Conservation (phyloP, 1,140 invertebrate species). For the Goniozus legneri region DNA sequence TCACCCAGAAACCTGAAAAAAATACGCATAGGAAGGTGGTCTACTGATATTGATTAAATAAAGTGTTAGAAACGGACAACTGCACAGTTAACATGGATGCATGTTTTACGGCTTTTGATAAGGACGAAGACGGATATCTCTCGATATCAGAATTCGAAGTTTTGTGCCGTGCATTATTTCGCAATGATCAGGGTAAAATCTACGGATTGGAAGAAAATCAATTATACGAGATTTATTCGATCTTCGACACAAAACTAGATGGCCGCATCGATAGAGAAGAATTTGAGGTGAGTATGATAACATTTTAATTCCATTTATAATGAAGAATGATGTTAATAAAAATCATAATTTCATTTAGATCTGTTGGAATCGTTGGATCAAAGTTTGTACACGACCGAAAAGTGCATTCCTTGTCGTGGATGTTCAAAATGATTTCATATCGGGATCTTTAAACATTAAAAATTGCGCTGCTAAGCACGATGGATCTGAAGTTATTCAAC, state of each 20-base stretch:
- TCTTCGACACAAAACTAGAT: conserved; percentile 77
- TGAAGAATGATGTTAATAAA: background rate
- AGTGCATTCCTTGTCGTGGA: conserved; percentile 93
- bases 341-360: conserved; percentile 27
- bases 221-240: conserved; percentile 72
- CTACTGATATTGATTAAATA: conserved; percentile 47
- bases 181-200: conserved; percentile 80
- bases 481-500: conserved; percentile 82
- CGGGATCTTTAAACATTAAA: conserved; percentile 87
- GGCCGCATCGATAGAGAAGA: conserved; percentile 79
- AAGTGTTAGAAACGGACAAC: conserved; percentile 33
- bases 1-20: too few species aligned
- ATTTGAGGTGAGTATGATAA: conserved; percentile 58
- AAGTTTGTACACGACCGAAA: conserved; percentile 67
- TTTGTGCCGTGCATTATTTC: conserved; percentile 79
- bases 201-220: conserved; percentile 73
- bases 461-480: conserved; percentile 91
- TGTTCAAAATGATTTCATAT: conserved; percentile 98
- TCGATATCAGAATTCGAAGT: conserved; percentile 75
- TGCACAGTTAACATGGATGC: conserved; percentile 68
- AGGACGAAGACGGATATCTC: conserved; percentile 79
- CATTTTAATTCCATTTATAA: conserved; percentile 11
- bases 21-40: background rate
- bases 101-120: conserved; percentile 83
- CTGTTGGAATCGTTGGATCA: conserved; percentile 83